These are phyloP conservation scores for Corythucha ciliata DNA, from an alignment of 2,888 invertebrate genomes.

Conservation along the genomic window DNA sequence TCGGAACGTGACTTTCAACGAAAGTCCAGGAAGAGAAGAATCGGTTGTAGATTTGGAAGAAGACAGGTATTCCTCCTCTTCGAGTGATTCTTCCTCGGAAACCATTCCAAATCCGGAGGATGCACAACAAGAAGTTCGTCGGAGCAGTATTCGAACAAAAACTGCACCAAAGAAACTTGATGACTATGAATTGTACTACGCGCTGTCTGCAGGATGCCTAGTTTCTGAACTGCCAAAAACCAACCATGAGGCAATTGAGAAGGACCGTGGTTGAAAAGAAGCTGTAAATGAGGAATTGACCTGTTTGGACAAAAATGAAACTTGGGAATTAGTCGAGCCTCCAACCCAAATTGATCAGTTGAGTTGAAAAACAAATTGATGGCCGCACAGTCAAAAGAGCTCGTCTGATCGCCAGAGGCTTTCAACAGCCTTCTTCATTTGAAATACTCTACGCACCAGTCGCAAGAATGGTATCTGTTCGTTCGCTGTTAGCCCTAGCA, in stretches of 20 bases:
- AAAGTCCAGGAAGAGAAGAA: background rate
- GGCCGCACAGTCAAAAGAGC: constrained; percentile 13
- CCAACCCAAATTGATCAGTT: constrained; percentile 14
- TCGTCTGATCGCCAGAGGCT: constrained; percentile 19
- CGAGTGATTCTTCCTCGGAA: background rate
- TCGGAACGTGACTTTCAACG: constrained; percentile 11
- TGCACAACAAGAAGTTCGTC: too few species aligned
- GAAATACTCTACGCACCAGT: constrained; percentile 16
- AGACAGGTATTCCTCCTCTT: background rate
- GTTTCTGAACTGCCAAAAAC: background rate
- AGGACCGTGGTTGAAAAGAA: constrained; percentile 6
- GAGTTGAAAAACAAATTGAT: constrained; percentile 18
- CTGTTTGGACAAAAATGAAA: constrained; percentile 14
- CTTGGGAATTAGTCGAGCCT: constrained; percentile 18
- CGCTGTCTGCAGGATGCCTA: background rate
- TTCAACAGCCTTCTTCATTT: constrained; percentile 15
- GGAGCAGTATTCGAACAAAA: constrained; percentile 5
- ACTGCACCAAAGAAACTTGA: constrained; percentile 2
- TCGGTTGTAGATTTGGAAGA: background rate
- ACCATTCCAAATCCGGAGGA: too few species aligned
- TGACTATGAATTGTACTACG: background rate
- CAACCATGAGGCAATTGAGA: constrained; percentile 13
- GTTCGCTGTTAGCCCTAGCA: background rate
- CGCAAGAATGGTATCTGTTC: background rate
- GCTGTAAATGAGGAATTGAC: constrained; percentile 14